Conservation (phyloP, 2,888 invertebrate species). For the Ichneumoninae sp. region DNA sequence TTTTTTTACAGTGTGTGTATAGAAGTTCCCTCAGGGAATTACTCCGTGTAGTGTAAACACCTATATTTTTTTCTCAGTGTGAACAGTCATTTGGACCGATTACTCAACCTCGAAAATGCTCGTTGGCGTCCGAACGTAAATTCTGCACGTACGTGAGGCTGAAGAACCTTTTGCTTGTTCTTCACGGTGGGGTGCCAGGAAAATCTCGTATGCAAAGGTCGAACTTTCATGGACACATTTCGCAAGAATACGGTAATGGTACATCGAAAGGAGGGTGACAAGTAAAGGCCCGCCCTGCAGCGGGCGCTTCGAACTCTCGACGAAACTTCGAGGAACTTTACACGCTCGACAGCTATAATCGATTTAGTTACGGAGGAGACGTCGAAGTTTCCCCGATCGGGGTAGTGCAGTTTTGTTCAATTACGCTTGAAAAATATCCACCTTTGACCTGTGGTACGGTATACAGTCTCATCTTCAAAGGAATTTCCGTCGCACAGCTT, state of each 20-base stretch:
- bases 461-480: constrained; percentile 21
- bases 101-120: too few species aligned
- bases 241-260: constrained; percentile 9
- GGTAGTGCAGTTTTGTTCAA: constrained; percentile 36
- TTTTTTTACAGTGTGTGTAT: too few species aligned
- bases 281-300: not conserved
- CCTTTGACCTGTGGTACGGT: constrained; percentile 26
- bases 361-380: constrained; percentile 35
- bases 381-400: constrained; percentile 24
- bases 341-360: constrained; percentile 44
- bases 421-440: constrained; percentile 15
- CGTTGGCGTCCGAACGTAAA: too few species aligned
- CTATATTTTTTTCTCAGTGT: too few species aligned
- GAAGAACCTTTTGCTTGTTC: not conserved
- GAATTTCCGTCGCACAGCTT: not conserved
- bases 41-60: too few species aligned
- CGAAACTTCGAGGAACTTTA: constrained; percentile 26
- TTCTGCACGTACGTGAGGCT: not conserved
- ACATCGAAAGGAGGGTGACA: not conserved
- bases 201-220: constrained; percentile 33
- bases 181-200: not conserved
- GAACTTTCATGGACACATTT: constrained; percentile 44
- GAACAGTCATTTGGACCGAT: too few species aligned
- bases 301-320: constrained; percentile 9
- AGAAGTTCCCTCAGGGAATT: too few species aligned